phyloP scores from a whole-genome alignment of 2,888 invertebrate species.

The Tuta absoluta region DNA sequence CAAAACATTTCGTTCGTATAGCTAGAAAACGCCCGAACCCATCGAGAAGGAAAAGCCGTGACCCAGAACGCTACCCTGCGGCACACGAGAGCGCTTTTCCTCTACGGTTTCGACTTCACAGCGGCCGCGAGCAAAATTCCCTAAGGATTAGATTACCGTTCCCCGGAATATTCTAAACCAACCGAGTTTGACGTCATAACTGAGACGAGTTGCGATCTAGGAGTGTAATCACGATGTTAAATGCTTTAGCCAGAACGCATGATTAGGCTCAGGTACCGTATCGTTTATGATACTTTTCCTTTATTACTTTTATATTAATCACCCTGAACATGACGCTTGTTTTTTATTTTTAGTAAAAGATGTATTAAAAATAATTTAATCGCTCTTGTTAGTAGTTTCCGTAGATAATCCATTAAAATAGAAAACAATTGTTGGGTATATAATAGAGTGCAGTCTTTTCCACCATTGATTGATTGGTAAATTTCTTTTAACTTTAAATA shows the following conservation, averaged over 20 bases:
- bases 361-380: no score
- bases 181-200: slow-evolving; percentile 1
- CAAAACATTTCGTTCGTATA: background rate
- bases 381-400: no score
- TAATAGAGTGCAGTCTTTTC: no score
- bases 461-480: no score
- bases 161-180: slow-evolving; percentile 19
- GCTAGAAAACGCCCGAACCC: background rate
- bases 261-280: background rate
- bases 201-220: slow-evolving; percentile 2
- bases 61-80: slow-evolving; percentile 29
- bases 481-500: no score
- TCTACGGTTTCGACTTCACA: slow-evolving; percentile 25
- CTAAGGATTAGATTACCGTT: slow-evolving; percentile 28
- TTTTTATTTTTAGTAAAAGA: no score
- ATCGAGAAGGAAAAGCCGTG: slow-evolving; percentile 19
- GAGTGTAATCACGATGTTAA: slow-evolving; percentile 9
- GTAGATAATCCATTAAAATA: no score
- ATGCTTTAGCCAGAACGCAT: background rate
- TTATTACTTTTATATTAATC: background rate
- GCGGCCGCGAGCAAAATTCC: slow-evolving; percentile 28
- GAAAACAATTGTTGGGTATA: no score
- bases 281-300: background rate
- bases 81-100: slow-evolving; percentile 25
- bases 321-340: no score